Base-by-base conservation (phyloP, 1,140 invertebrate species). In the Eumeta japonica region DNA sequence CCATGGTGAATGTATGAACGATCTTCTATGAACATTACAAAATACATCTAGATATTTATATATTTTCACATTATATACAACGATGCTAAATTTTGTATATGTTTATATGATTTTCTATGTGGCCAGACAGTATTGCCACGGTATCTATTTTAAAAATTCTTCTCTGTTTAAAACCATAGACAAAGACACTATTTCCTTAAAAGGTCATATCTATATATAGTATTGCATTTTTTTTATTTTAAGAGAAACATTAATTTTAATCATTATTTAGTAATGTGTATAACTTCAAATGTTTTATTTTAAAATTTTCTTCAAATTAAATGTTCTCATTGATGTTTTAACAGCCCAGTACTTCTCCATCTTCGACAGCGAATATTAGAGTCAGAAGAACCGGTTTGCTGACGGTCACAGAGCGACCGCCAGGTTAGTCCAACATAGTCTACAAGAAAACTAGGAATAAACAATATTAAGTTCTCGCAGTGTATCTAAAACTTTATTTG, bases 371-470 rank as follows among this genome's bases (percentile, higher is more conserved):
- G 7, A 78, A 76, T 28, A 77, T 78, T 36, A 76, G 89, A 49
- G 86, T 87, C 38, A 77, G 90, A 48, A 77, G 88, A 32, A 87
- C 86, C 17, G 90, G 90, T 43, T 72, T 92, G 7, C 79, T 86
- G 0, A 89, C 89, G 3, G 90, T 94, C 1, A 92, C 88, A 43
- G 89, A 92, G 63, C 75, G 89, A 50, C 90, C 86, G 37, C 86
- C 90, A 79, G 90, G 90, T 94, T 78, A 68, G 58, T 55, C 3
- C 3, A 7, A n/a, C n/a, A n/a, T n/a, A n/a, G n/a, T n/a, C n/a
- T n/a, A n/a, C n/a, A n/a, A n/a, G n/a, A n/a, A n/a, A n/a, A n/a
- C n/a, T n/a, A n/a, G n/a, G n/a, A n/a, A n/a, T n/a, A n/a, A n/a
- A n/a, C n/a, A n/a, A n/a, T n/a, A n/a, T n/a, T n/a, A n/a, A n/a